phyloP scores from a whole-genome alignment of 2,888 invertebrate genomes.

The Agonopterix alstromeriana region DNA sequence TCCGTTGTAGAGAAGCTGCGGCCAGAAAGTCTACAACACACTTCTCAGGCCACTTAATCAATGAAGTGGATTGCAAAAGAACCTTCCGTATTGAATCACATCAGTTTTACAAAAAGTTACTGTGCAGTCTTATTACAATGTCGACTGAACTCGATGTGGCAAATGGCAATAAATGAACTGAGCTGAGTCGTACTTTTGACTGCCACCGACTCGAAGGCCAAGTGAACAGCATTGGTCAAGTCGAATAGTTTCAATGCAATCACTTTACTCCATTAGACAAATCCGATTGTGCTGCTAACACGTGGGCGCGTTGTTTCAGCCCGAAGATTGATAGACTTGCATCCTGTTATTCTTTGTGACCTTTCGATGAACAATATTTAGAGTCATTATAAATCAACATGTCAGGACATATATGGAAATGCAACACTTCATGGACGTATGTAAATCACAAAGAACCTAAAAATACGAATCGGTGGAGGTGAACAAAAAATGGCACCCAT shows the following conservation, averaged over 20 bases:
- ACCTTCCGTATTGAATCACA: too few relatives aligned
- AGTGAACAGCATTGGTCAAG: slow-evolving; percentile 41
- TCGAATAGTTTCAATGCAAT: slow-evolving; percentile 40
- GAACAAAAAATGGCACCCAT: slow-evolving; percentile 47
- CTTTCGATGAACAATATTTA: slow-evolving; percentile 14
- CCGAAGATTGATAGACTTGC: slow-evolving; percentile 15
- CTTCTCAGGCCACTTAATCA: too few relatives aligned
- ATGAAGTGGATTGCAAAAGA: too few relatives aligned
- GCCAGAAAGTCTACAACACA: too few relatives aligned
- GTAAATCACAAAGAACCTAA: slow-evolving; percentile 17
- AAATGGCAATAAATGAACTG: slow-evolving; percentile 38
- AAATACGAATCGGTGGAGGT: slow-evolving; percentile 38
- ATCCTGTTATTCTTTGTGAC: slow-evolving; percentile 6
- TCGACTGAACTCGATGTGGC: slow-evolving; percentile 30
- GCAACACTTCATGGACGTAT: slow-evolving; percentile 13
- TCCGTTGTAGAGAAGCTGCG: too few relatives aligned
- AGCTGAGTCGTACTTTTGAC: slow-evolving; percentile 47
- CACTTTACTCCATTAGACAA: slow-evolving; percentile 36
- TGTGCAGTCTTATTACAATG: neutral
- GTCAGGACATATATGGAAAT: neutral
- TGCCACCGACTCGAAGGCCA: slow-evolving; percentile 49
- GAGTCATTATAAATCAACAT: slow-evolving; percentile 5
- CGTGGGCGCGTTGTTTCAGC: slow-evolving; percentile 24
- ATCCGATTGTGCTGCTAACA: slow-evolving; percentile 30
- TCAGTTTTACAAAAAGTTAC: too few relatives aligned